Conservation (phyloP, 1,140 invertebrate species). For the Cydia splendana region DNA sequence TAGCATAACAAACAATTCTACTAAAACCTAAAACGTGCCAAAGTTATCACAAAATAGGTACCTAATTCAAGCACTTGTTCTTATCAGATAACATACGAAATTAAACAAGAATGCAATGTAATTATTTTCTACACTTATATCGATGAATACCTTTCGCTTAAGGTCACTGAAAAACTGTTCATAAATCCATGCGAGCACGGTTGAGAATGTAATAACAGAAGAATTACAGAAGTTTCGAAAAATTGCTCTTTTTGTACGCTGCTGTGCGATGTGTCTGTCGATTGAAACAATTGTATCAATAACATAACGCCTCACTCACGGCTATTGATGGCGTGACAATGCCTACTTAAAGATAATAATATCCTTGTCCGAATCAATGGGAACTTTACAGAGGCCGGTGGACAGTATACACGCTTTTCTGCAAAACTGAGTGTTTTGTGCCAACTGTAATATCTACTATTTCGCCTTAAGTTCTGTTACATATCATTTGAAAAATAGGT, state of each 20-base stretch:
- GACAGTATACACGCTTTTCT: background rate
- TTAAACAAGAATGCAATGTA: slow-evolving; percentile 29
- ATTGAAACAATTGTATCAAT: slow-evolving; percentile 44
- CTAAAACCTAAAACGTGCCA: background rate
- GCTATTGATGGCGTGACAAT: slow-evolving; percentile 13
- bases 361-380: slow-evolving; percentile 3
- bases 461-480: background rate
- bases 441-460: too few species aligned
- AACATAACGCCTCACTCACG: background rate
- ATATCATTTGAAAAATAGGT: background rate
- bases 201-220: background rate
- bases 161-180: background rate
- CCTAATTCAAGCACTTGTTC: background rate
- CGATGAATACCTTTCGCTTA: background rate
- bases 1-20: too few species aligned
- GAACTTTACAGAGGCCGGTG: background rate
- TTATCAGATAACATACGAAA: slow-evolving; percentile 20
- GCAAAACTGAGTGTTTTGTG: too few species aligned
- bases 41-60: slow-evolving; percentile 11
- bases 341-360: background rate
- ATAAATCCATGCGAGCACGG: background rate
- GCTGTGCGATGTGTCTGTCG: background rate
- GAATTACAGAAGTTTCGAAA: background rate
- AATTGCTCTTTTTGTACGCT: background rate
- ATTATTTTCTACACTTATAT: slow-evolving; percentile 12